These are phyloP conservation scores for Vulpes lagopus DNA, from an alignment of 2,113 vertebrate species.

Conservation along the genomic window DNA sequence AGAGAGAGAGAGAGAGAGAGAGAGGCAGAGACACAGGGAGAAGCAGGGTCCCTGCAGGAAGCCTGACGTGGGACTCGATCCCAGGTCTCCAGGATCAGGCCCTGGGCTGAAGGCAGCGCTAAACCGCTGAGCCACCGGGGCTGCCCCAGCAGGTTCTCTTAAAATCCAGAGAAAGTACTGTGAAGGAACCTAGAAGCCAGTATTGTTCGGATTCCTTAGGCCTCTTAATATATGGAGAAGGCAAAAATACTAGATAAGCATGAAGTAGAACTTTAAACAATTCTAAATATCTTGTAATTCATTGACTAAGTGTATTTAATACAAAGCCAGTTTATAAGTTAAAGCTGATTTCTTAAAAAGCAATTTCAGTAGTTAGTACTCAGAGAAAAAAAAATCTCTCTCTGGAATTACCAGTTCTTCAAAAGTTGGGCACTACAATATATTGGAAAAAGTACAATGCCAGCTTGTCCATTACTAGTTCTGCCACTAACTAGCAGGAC, in stretches of 20 bases:
- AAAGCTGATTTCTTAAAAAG: conserved; percentile 16
- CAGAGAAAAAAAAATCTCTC: background rate
- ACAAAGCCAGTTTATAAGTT: background rate
- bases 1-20: too few relatives aligned
- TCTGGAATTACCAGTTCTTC: conserved; percentile 32
- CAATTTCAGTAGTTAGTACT: conserved; percentile 16
- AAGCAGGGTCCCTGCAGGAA: too few relatives aligned
- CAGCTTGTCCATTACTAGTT: conserved; percentile 33
- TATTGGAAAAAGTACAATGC: background rate
- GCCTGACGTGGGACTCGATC: too few relatives aligned
- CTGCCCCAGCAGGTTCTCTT: background rate
- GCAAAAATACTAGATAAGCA: background rate
- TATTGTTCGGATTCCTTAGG: conserved; percentile 15
- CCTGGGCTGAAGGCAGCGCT: too few relatives aligned
- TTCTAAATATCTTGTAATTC: conserved; percentile 47
- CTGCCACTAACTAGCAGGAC: conserved; percentile 6
- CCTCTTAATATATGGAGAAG: background rate
- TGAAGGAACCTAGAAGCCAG: background rate
- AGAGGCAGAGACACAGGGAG: too few relatives aligned
- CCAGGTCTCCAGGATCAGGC: too few relatives aligned
- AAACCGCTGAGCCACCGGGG: too few relatives aligned
- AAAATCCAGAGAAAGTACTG: background rate
- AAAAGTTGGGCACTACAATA: background rate
- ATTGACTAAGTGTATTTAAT: conserved; percentile 43
- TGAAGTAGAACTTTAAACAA: conserved; percentile 41